phyloP scores from a whole-genome alignment of 2,113 vertebrate genomes.

The Protobothrops flavoviridis region DNA sequence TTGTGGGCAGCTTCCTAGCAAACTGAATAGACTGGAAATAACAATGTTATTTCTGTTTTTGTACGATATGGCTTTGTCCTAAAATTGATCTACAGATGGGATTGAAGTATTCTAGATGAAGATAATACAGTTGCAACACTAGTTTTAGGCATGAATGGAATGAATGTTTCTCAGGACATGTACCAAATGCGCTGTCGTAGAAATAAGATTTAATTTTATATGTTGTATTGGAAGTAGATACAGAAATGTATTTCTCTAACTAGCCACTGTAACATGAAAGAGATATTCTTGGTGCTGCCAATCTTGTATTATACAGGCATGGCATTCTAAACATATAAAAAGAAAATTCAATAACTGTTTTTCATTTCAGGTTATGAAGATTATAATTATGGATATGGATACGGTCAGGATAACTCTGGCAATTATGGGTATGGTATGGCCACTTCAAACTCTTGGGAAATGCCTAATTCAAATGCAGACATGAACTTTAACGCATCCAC shows the following conservation, averaged over 20 bases:
- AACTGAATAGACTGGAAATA: neutral
- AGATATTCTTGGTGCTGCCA: neutral
- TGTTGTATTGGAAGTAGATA: neutral
- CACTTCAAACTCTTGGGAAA: conserved; percentile 70
- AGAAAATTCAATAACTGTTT: conserved; percentile 5
- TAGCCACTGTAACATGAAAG: neutral
- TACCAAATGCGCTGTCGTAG: neutral
- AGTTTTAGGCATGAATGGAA: neutral
- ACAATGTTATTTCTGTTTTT: neutral
- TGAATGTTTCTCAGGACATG: neutral
- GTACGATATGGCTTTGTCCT: neutral
- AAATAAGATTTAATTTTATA: neutral
- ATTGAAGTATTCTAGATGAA: neutral
- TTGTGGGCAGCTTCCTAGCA: neutral
- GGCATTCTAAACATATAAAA: neutral
- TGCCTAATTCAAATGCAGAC: conserved; percentile 64
- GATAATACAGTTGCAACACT: neutral
- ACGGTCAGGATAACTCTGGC: conserved; percentile 67
- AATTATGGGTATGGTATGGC: conserved; percentile 70
- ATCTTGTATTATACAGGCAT: neutral
- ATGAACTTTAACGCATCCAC: conserved; percentile 54
- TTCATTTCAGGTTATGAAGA: conserved; percentile 68
- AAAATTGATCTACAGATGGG: neutral
- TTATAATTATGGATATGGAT: conserved; percentile 72
- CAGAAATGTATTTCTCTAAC: neutral